These are phyloP conservation scores for Oceanodroma leucorhoa DNA, from an alignment of 2,797 vertebrate genomes.

Conservation along the genomic window DNA sequence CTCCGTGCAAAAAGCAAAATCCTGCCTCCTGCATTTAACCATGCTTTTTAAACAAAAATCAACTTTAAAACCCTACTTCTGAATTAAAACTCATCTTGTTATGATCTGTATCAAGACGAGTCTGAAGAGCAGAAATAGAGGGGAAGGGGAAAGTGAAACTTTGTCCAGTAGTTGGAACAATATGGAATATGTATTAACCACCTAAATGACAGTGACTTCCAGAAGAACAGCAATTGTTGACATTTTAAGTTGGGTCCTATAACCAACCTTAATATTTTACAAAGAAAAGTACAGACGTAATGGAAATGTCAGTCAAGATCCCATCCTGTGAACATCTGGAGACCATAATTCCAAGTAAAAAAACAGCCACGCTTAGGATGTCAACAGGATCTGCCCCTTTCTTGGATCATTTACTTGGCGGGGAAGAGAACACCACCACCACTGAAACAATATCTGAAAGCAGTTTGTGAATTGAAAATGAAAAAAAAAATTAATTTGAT, in stretches of 20 bases:
- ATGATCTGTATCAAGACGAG: neutral
- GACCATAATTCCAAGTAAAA: neutral
- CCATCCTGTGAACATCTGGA: neutral
- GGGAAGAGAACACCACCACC: rapidly evolving
- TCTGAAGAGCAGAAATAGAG: neutral
- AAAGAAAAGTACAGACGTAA: neutral
- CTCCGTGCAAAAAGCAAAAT: neutral
- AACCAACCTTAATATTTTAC: neutral
- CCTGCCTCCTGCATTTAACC: neutral
- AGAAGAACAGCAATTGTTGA: neutral
- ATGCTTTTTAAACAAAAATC: neutral
- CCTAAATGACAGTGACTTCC: neutral
- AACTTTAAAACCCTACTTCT: neutral
- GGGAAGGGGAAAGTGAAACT: neutral
- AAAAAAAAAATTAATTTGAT: neutral
- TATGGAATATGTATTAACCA: neutral
- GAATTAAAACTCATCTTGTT: neutral
- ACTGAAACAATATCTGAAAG: neutral
- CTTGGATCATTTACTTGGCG: neutral
- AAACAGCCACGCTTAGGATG: neutral
- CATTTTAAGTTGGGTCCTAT: neutral
- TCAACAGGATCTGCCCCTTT: neutral
- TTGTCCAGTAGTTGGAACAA: neutral
- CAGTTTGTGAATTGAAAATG: neutral
- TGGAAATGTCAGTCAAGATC: neutral